Evolutionary conservation across 2,113 vertebrate genomes (phyloP).

Genomic region (Coregonus clupeaformis): DNA sequence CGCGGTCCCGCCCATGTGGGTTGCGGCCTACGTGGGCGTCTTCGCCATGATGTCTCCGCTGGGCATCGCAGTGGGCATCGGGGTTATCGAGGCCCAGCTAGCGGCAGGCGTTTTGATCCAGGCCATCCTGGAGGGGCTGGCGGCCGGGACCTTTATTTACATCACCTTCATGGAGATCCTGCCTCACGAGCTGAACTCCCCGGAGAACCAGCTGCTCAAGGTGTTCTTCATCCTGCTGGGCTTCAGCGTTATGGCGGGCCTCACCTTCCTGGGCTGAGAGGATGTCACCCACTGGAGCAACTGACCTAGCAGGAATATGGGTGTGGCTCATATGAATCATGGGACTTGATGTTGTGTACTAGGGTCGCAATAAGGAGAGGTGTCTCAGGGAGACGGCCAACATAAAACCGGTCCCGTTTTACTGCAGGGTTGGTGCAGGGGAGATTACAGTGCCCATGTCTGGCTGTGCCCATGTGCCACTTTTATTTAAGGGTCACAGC

Average conservation of each 20-base stretch:
- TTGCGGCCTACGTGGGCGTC: conserved; percentile 74
- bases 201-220: conserved; percentile 79
- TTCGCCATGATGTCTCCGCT: conserved; percentile 84
- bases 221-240: conserved; percentile 82
- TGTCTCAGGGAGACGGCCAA: background rate
- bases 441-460: background rate
- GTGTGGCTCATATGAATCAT: background rate
- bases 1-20: conserved; percentile 66
- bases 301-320: background rate
- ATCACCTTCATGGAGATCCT: conserved; percentile 92
- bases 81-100: conserved; percentile 70
- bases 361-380: background rate
- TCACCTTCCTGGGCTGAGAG: conserved; percentile 80
- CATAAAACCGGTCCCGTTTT: background rate
- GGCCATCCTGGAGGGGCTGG: conserved; percentile 81
- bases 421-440: background rate
- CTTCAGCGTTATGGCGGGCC: conserved; percentile 82
- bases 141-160: conserved; percentile 86
- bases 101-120: conserved; percentile 71
- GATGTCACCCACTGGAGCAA: background rate
- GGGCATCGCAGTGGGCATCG: conserved; percentile 80
- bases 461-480: background rate
- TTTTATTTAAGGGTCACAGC: background rate
- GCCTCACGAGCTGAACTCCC: conserved; percentile 81
- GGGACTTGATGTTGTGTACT: background rate